A percentile compares a stretch with the other conserved stretches of the same genome.
Evolutionary conservation across 2,888 invertebrate species (phyloP).

Genomic region (Alloplasta piceator): DNA sequence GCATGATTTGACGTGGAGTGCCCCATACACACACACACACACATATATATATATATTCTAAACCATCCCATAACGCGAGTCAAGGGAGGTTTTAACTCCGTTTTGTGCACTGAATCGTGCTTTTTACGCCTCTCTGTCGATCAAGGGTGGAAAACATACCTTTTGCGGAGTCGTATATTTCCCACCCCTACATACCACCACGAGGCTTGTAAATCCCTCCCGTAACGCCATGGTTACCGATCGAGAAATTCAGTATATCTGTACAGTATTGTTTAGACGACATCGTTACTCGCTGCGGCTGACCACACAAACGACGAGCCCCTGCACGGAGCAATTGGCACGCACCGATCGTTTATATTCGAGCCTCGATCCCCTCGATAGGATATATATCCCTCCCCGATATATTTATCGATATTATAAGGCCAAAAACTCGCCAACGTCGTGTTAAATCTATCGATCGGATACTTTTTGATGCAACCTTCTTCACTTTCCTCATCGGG

Average conservation of each 20-base stretch:
- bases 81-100: too few species aligned
- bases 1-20: too few species aligned
- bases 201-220: conserved; percentile 20
- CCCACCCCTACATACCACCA: neutral
- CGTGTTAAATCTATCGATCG: conserved; percentile 20
- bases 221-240: neutral
- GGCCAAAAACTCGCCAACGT: conserved; percentile 29
- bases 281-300: conserved; percentile 58
- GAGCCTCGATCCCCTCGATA: conserved; percentile 35
- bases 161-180: conserved; percentile 7
- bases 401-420: conserved; percentile 45
- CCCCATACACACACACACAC: too few species aligned
- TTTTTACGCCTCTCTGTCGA: too few species aligned
- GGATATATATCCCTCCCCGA: conserved; percentile 15
- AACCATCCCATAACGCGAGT: too few species aligned
- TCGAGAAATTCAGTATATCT: neutral
- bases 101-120: too few species aligned
- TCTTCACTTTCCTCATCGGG: neutral
- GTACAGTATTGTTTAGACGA: conserved; percentile 42
- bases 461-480: conserved; percentile 33
- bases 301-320: conserved; percentile 63
- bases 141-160: too few species aligned
- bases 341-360: conserved; percentile 66
- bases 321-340: conserved; percentile 65
- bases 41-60: neutral